Percentiles rank a stretch among this genome's conserved stretches.
Evolutionary conservation across 2,888 invertebrate genomes (phyloP).

Genomic region (Drosophila sordidapex): DNA sequence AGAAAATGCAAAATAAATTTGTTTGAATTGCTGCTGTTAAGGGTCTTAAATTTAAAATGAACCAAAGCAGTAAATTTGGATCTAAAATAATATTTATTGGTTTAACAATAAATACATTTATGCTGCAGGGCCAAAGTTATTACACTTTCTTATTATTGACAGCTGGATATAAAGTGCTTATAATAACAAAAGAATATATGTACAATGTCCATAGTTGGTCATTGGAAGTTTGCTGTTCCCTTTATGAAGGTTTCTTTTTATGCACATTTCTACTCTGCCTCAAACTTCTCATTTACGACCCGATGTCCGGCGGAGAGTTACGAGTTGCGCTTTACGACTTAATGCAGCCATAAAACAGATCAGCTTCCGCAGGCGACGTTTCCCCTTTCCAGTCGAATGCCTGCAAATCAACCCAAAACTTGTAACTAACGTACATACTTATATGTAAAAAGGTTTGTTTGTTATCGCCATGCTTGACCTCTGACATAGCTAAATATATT

Average conservation of each 20-base stretch:
- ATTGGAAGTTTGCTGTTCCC: neutral
- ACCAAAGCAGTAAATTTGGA: neutral
- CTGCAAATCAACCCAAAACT: conserved; percentile 30
- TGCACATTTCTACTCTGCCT: conserved; percentile 3
- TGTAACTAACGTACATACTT: conserved; percentile 7
- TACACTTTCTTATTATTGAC: too few species aligned
- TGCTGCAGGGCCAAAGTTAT: neutral
- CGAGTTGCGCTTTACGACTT: conserved; percentile 34
- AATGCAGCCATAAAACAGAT: conserved; percentile 29
- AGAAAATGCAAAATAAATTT: neutral
- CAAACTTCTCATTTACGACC: conserved; percentile 35
- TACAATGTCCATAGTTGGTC: neutral
- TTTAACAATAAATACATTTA: neutral
- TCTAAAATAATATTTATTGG: neutral
- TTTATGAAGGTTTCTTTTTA: conserved; percentile 10
- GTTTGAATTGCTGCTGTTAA: too few species aligned
- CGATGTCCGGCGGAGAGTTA: conserved; percentile 10
- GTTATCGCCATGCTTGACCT: conserved; percentile 28
- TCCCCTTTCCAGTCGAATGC: neutral
- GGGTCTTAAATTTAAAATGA: neutral
- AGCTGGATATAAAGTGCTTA: neutral
- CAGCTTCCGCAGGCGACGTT: conserved; percentile 9
- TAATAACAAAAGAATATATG: neutral
- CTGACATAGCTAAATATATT: conserved; percentile 33
- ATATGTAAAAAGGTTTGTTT: conserved; percentile 29